Base-by-base conservation (phyloP, 64 coral and sea anemone genomes). In the Actinia equina region DNA sequence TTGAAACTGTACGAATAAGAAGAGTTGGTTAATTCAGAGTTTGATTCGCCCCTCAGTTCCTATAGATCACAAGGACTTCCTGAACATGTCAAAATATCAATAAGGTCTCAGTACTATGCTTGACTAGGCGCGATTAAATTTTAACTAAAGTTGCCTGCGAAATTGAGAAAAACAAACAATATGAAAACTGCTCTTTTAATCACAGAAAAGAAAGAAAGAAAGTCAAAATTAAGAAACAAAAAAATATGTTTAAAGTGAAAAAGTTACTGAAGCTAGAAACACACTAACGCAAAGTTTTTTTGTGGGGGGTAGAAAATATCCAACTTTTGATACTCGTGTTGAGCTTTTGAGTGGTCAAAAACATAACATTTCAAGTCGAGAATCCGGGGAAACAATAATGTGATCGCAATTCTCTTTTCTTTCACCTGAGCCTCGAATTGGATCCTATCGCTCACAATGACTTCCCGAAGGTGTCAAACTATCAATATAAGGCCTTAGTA, bases 41-140 rank as follows among this genome's bases (percentile, higher is more conserved):
- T 41, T 14, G 69, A 41, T 71, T 71, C 26, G 23, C 69, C 23
- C 15, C 69, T 74, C 10, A 37, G 30, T 74, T 30, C 25, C 12
- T 74, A 74, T 74, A 10, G 44, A 23, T 81, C 78, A 81, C 12
- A 81, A 49, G 49, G 30, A 81, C 78, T 81, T 81, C 78, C 78
- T 81, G 78, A 49, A 18, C 19, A 4, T 52, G 78, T 81, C 78
- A 81, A 49, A 52, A 81, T 22, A 81, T 17, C 49, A 52, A 81
- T 37, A 37, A 81, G 78, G 18, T 14, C 27, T 81, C 55, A 57
- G 55, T 57, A 49, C 18, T 22, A 81, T 81, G 78, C 78, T 81
- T 81, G 78, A 52, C 78, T 81, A 9, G 78, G 42, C 78, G 52
- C 78, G 17, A 52, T 74, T 74, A 74, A 74, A 74, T 74, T 74